Evolutionary conservation across 2,888 invertebrate genomes (phyloP).

Genomic region (Patella pellucida): DNA sequence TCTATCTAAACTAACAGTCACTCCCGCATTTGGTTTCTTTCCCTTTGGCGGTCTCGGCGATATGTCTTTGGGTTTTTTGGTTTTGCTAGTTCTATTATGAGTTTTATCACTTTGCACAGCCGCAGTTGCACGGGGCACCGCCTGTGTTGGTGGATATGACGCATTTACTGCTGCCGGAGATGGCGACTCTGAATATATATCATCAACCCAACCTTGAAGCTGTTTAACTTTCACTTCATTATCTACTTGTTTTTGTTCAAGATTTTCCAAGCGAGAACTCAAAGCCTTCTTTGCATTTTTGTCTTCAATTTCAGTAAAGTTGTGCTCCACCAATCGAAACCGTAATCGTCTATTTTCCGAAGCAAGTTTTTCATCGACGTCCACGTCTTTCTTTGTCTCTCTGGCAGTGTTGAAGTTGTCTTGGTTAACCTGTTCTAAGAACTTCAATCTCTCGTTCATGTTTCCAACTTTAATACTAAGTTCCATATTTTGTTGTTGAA

Average conservation of each 20-base stretch:
- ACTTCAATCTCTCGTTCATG: conserved; percentile 41
- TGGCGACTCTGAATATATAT: conserved; percentile 31
- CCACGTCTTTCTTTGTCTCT: conserved; percentile 11
- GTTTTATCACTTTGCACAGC: conserved; percentile 10
- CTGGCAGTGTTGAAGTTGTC: conserved; percentile 27
- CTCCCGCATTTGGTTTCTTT: neutral
- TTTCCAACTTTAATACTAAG: conserved; percentile 46
- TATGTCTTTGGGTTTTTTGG: neutral
- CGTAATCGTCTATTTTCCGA: conserved; percentile 38
- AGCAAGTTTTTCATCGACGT: conserved; percentile 27
- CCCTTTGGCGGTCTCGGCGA: neutral
- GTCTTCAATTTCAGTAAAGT: conserved; percentile 35
- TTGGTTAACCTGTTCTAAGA: conserved; percentile 48
- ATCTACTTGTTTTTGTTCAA: conserved; percentile 45
- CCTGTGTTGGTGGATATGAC: neutral
- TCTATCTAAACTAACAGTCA: neutral
- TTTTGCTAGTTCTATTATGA: neutral
- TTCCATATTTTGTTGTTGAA: conserved; percentile 49
- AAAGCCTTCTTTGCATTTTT: conserved; percentile 28
- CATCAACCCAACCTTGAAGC: conserved; percentile 51
- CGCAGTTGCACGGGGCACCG: neutral
- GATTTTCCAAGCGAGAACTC: conserved; percentile 23
- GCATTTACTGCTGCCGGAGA: neutral
- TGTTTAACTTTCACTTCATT: conserved; percentile 45
- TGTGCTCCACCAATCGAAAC: conserved; percentile 39